Evolutionary conservation across 2,797 vertebrate species (phyloP).

Genomic region (Lophius americanus): DNA sequence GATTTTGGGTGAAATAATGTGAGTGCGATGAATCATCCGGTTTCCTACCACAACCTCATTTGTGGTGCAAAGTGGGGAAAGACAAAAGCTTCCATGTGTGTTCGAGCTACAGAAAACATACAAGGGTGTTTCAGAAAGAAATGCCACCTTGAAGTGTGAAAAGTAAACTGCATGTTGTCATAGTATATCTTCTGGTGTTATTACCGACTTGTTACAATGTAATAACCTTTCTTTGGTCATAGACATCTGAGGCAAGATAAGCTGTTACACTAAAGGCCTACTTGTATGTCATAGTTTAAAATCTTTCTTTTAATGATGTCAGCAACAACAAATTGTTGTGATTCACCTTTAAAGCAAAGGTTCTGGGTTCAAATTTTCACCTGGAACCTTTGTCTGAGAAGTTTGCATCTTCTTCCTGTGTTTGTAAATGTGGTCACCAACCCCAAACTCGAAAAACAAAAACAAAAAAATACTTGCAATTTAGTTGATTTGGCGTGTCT

Average conservation of each 20-base stretch:
- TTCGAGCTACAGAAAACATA: not conserved
- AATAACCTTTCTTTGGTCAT: not conserved
- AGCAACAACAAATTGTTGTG: no score
- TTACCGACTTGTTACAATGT: not conserved
- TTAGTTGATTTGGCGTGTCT: no score
- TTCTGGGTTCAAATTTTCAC: no score
- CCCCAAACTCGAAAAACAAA: no score
- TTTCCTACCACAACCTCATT: slow-evolving; percentile 8
- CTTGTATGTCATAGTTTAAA: no score
- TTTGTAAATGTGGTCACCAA: no score
- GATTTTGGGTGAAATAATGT: not conserved
- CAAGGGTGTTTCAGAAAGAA: not conserved
- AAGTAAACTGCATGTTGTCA: not conserved
- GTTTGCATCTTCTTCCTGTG: no score
- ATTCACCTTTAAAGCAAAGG: no score
- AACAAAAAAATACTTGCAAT: no score
- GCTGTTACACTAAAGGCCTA: no score
- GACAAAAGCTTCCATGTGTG: slow-evolving; percentile 8
- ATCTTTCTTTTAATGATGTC: not conserved
- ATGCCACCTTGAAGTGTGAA: no score
- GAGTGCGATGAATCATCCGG: not conserved
- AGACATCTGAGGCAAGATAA: not conserved
- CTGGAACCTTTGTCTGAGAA: no score
- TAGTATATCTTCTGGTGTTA: not conserved
- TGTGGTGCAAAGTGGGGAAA: slow-evolving; percentile 13